Percentiles rank a stretch among this genome's conserved stretches.
phyloP scores from a whole-genome alignment of 2,797 vertebrate genomes.

The Peromyscus melanophrys region DNA sequence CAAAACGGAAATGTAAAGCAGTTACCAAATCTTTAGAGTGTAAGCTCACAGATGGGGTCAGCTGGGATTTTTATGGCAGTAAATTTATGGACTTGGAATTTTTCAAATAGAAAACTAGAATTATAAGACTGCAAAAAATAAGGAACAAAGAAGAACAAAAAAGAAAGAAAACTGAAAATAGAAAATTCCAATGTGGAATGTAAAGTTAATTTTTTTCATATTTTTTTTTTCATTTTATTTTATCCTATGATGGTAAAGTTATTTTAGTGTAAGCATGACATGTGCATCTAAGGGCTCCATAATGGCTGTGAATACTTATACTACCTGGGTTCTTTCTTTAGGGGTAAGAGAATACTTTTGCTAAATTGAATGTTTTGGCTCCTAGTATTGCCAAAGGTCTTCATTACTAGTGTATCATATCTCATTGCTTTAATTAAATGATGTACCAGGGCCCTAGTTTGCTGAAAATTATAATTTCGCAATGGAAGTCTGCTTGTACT shows the following conservation, averaged over 20 bases:
- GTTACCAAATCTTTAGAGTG: slow-evolving; percentile 11
- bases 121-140: slow-evolving; percentile 18
- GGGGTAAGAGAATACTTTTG: not conserved
- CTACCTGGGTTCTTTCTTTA: not conserved
- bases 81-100: slow-evolving; percentile 37
- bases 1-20: slow-evolving; percentile 46
- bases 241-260: not conserved
- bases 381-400: not conserved
- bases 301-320: not conserved
- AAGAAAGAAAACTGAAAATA: slow-evolving; percentile 13
- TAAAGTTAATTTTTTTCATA: not conserved
- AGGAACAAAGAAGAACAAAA: not conserved
- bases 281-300: not conserved
- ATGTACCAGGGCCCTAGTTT: slow-evolving; percentile 6
- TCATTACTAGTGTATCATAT: not conserved
- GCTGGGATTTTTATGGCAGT: slow-evolving; percentile 38
- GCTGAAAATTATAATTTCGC: slow-evolving; percentile 34
- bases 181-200: slow-evolving; percentile 4
- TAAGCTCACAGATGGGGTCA: slow-evolving; percentile 18
- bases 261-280: not conserved
- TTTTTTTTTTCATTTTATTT: not conserved
- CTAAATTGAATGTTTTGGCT: not conserved
- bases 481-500: not conserved
- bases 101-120: slow-evolving; percentile 28
- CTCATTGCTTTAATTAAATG: slow-evolving; percentile 2